Conservation (phyloP, 1,140 invertebrate genomes). For the Microplitis mediator region DNA sequence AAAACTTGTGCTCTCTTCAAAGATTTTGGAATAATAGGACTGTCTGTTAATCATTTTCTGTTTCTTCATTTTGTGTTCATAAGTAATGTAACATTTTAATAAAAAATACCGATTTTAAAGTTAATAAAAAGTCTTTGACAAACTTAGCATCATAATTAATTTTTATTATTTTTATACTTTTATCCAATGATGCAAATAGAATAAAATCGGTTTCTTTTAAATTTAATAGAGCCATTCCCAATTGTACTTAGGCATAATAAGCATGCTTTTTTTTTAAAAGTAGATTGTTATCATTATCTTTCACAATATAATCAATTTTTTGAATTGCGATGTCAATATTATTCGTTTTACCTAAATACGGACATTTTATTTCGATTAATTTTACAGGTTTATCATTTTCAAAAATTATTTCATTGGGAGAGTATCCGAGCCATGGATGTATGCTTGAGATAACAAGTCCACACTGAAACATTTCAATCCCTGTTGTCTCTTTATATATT, state of each 20-base stretch:
- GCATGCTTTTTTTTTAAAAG: not conserved
- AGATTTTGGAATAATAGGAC: too few species aligned
- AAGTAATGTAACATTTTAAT: too few species aligned
- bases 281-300: not conserved
- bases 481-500: not conserved
- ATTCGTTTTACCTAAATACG: not conserved
- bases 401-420: not conserved
- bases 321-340: not conserved
- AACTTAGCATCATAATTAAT: too few species aligned
- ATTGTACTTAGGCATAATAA: constrained; percentile 1
- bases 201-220: not conserved
- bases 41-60: too few species aligned
- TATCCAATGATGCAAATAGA: not conserved
- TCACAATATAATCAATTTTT: not conserved
- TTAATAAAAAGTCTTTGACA: too few species aligned
- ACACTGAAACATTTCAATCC: not conserved
- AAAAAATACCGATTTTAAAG: too few species aligned
- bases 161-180: not conserved
- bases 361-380: constrained; percentile 5
- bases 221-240: not conserved
- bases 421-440: not conserved
- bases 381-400: too few species aligned
- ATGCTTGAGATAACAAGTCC: not conserved
- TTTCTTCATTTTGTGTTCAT: too few species aligned
- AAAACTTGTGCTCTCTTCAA: too few species aligned